A percentile compares a stretch with the other conserved stretches of the same genome.
phyloP scores from a whole-genome alignment of 2,113 vertebrate species.

The Heterochromis multidens region DNA sequence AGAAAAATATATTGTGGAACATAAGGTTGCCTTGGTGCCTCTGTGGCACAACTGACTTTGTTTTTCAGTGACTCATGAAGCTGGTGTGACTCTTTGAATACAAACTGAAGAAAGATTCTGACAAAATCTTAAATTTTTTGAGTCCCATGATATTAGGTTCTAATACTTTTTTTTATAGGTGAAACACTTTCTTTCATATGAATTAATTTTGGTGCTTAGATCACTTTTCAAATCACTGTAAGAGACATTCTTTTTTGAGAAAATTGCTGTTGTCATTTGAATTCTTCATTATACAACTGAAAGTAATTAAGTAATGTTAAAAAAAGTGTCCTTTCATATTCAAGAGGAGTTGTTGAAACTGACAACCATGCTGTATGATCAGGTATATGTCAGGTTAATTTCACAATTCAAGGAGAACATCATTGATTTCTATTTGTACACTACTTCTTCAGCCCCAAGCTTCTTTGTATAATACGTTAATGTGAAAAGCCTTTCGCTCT shows the following conservation, averaged over 20 bases:
- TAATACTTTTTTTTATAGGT: no score
- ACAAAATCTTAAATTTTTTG: no score
- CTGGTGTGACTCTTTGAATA: background rate
- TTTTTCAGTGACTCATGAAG: background rate
- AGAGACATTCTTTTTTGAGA: background rate
- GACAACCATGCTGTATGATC: background rate
- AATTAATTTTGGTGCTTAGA: background rate
- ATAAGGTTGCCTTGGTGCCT: no score
- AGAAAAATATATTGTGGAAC: no score
- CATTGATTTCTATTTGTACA: conserved; percentile 19
- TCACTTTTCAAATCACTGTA: background rate
- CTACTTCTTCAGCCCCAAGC: background rate
- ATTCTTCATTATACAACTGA: background rate
- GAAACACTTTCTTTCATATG: background rate
- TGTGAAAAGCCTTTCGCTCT: no score
- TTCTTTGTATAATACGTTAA: no score
- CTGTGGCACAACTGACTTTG: background rate
- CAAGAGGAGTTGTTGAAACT: background rate
- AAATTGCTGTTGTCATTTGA: background rate
- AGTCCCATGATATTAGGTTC: background rate
- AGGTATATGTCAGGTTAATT: background rate
- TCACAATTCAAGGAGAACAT: background rate
- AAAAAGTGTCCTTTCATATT: background rate
- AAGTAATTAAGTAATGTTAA: background rate
- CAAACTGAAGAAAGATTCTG: background rate